Evolutionary conservation across 2,888 invertebrate species (phyloP), one percentile per base, ranked within the genome.

Genomic region (Apodemia hepburni): DNA sequence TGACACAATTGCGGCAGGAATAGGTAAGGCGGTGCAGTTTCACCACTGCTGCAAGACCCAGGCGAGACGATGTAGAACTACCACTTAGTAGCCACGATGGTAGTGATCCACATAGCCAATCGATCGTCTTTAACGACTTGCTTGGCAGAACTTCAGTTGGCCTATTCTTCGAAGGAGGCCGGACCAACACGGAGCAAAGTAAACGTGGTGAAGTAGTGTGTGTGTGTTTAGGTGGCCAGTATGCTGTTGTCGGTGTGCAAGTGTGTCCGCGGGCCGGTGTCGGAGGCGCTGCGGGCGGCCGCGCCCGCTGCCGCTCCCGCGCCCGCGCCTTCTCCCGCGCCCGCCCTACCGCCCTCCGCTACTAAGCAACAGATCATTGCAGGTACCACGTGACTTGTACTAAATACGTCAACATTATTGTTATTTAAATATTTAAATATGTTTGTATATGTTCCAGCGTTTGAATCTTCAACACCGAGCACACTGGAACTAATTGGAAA

Each of bases 401-500:
- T 22, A 22, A 22, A 2, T 22, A 22, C 22, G 1, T 2, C 22
- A 22, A 22, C 22, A 22, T 22, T 22, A 22, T 2, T 22, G 22
- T 22, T 1, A 22, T 22, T 22, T 22, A 22, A 22, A 22, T 5
- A 29, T 5, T 8, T 33, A 8, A 33, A 0, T 8, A 7, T n/a
- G 7, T 8, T 8, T 8, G 8, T 33, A 38, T 3, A 27, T 12
- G 9, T 45, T 38, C 7, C 69, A 90, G 91, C 81, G 0, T 67
- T 92, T 47, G 92, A 92, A 66, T 72, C 81, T 0, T 80, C 87
- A 0, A 83, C 86, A 0, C 80, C 91, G 1, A 81, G 79, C 66
- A 85, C 83, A 2, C 69, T 92, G 38, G 92, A 92, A 60, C 76
- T 80, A 9, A 71, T 90, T 59, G 92, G 92, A 9, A 82, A 82